Conservation (phyloP, 2,888 invertebrate genomes). For the Psylliodes chrysocephalus region DNA sequence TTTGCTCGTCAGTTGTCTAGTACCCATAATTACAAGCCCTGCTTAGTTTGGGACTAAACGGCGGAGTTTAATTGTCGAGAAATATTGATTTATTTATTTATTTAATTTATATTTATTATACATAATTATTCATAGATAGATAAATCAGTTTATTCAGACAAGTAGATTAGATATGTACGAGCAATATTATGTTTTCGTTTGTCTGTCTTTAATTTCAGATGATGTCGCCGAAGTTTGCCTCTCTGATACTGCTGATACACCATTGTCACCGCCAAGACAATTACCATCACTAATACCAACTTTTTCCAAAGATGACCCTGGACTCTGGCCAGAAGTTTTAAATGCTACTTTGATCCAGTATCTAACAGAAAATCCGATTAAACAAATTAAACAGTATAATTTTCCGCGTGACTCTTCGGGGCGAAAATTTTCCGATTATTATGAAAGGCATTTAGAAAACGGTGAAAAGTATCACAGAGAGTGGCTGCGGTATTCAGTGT, state of each 20-base stretch:
- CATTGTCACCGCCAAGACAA: conserved; percentile 35
- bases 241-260: conserved; percentile 26
- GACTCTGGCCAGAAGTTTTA: conserved; percentile 42
- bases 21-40: no score
- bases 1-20: no score
- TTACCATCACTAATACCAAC: conserved; percentile 39
- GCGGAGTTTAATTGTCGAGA: no score
- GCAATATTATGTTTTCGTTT: conserved; percentile 25
- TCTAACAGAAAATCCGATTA: conserved; percentile 40
- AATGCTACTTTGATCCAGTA: conserved; percentile 41
- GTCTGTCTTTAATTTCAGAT: conserved; percentile 33
- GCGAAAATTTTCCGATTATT: conserved; percentile 21
- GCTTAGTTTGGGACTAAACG: no score
- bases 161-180: conserved; percentile 9
- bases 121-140: conserved; percentile 24
- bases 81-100: no score
- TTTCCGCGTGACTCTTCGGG: conserved; percentile 40
- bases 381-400: conserved; percentile 42
- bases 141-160: conserved; percentile 26
- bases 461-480: no score
- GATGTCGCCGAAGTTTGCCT: conserved; percentile 32
- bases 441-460: no score
- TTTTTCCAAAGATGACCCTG: conserved; percentile 44
- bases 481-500: no score
- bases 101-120: no score